phyloP scores from a whole-genome alignment of 2,888 invertebrate genomes.

The Nomada ruficornis region DNA sequence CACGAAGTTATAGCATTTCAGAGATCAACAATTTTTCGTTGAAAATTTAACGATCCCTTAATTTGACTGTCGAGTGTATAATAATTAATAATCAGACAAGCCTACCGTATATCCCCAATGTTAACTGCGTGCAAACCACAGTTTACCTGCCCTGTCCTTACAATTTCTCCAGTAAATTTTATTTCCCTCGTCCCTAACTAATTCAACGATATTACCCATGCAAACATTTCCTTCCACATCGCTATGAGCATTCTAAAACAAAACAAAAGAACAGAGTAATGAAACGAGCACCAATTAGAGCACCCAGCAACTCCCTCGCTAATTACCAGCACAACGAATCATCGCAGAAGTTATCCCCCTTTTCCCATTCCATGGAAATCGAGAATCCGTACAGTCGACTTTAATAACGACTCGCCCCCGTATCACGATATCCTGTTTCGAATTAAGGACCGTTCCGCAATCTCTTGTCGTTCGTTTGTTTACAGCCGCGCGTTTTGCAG shows the following conservation, averaged over 20 bases:
- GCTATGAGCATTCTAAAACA: neutral
- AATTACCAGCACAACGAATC: constrained; percentile 17
- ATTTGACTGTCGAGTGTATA: no score
- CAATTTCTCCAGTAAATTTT: neutral
- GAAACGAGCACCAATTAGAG: constrained; percentile 25
- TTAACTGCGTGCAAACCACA: no score
- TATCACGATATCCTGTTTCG: neutral
- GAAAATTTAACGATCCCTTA: no score
- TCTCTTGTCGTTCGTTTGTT: constrained; percentile 14
- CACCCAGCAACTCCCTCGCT: neutral
- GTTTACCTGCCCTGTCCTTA: neutral
- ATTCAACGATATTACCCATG: neutral
- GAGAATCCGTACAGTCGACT: neutral
- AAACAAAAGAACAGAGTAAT: neutral
- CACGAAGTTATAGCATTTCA: no score
- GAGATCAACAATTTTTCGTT: no score
- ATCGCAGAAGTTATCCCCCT: neutral
- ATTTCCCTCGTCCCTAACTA: neutral
- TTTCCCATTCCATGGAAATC: neutral
- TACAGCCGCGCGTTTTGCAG: constrained; percentile 6
- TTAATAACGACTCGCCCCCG: neutral
- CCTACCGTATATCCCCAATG: no score
- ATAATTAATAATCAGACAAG: no score
- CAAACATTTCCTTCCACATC: neutral
- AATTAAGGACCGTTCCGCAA: neutral